Base-by-base conservation (phyloP, 2,797 vertebrate species). In the Gastrophryne carolinensis region DNA sequence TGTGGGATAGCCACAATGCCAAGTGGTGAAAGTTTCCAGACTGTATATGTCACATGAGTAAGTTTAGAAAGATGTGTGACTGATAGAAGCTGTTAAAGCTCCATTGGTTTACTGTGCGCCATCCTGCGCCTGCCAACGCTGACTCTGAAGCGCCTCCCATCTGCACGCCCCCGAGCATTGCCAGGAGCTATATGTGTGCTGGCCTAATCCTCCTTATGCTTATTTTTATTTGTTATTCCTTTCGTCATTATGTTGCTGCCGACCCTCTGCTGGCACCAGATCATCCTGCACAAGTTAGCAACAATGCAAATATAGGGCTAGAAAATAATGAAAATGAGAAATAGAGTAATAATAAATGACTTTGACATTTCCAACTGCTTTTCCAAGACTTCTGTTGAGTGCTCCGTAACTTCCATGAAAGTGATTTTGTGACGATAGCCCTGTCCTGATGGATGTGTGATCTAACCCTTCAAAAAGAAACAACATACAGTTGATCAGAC, bases 101-200 rank as follows among this genome's bases (percentile, higher is more conserved):
- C 19, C 29, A 34, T 19, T 66, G 72, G 56, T 49, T 74, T 65
- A 58, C 15, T 24, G 39, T 13, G 21, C 17, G 53, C 17, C 26
- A 17, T 65, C 34, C 61, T 26, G 32, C 27, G 27, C 23, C 17
- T 35, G 35, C 19, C 50, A 24, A 23, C n/a, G 56, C 26, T 72
- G 69, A 57, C 69, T 53, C 24, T 61, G 60, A 44, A 4, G 19
- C 6, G 7, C 32, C 71, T 56, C 49, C 71, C 58, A 62, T 61
- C 47, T 73, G 58, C 21, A 37, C 23, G n/a, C 27, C 21, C 8
- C 15, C 29, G 8, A 39, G 27, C 11, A 3, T 62, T 72, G 58
- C 41, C 57, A 44, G 56, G 29, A 57, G 29, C 19, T 13, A 37
- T 70, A 5, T 11, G 26, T 24, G 29, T 19, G 5, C 3, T 34